A percentile compares a stretch with the other conserved stretches of the same genome.
These are phyloP conservation scores for Plectus sambesii DNA, from an alignment of 1,140 invertebrate genomes.

Conservation along the genomic window DNA sequence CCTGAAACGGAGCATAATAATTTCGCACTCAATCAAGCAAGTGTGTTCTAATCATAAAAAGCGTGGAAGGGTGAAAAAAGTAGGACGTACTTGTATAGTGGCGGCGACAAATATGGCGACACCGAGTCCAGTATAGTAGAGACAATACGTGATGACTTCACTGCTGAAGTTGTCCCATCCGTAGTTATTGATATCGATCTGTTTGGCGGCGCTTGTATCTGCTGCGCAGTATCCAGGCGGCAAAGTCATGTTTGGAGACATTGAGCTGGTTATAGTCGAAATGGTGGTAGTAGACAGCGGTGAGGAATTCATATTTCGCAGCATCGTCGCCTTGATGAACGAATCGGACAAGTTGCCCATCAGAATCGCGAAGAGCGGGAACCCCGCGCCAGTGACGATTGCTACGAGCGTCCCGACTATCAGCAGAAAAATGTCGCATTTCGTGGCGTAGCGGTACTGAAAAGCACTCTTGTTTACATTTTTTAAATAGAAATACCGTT, in stretches of 20 bases:
- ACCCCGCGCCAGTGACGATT: constrained; percentile 19
- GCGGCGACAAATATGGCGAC: constrained; percentile 23
- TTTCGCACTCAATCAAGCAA: constrained; percentile 9
- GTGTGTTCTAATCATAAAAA: too few species aligned
- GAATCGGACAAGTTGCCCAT: constrained; percentile 17
- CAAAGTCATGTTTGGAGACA: too few species aligned
- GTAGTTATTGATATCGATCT: not conserved
- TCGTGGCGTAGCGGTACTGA: constrained; percentile 25
- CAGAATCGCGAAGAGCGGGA: constrained; percentile 24
- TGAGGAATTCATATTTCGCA: not conserved
- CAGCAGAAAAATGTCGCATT: constrained; percentile 16
- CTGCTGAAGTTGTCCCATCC: constrained; percentile 7
- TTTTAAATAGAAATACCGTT: too few species aligned
- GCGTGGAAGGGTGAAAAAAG: not conserved
- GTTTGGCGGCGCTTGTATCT: too few species aligned
- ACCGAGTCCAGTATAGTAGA: constrained; percentile 24
- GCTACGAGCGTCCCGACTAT: constrained; percentile 17
- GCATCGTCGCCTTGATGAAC: constrained; percentile 3
- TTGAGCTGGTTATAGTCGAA: too few species aligned
- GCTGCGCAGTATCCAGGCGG: too few species aligned
- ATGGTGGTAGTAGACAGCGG: not conserved
- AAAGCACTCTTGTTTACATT: too few species aligned
- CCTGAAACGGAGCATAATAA: constrained; percentile 39
- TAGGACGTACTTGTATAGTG: constrained; percentile 20
- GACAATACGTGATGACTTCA: constrained; percentile 18